Evolutionary conservation across 1,140 invertebrate genomes (phyloP).

Genomic region (Lasioglossum albipes): DNA sequence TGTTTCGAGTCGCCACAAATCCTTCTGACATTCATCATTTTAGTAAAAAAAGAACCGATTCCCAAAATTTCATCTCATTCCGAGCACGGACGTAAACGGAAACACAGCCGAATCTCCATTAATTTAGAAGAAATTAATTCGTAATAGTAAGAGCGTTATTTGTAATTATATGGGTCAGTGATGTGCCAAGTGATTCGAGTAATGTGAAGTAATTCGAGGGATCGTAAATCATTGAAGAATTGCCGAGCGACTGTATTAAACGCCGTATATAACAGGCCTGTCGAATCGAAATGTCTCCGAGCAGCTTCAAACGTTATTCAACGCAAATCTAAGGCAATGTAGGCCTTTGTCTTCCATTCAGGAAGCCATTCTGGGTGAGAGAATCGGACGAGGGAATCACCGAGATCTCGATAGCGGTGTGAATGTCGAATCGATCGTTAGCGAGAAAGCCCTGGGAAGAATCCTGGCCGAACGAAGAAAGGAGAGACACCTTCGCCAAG

Average conservation of each 20-base stretch:
- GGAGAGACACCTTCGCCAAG: conserved; percentile 42
- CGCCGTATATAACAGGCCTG: conserved; percentile 11
- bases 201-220: background rate
- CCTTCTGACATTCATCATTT: no score
- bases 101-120: no score
- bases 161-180: no score
- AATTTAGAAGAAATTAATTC: no score
- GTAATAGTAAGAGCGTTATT: no score
- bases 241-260: background rate
- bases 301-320: conserved; percentile 46
- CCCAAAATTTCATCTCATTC: no score
- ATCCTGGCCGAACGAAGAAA: conserved; percentile 12
- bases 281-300: conserved; percentile 24
- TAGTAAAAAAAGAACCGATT: no score
- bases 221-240: conserved; percentile 2
- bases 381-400: conserved; percentile 49
- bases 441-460: conserved; percentile 33
- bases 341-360: conserved; percentile 53
- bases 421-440: conserved; percentile 58
- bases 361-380: conserved; percentile 40
- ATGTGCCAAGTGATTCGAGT: background rate
- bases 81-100: no score
- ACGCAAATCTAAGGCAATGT: conserved; percentile 45
- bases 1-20: no score
- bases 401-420: conserved; percentile 17